Percentiles rank a stretch among this genome's conserved stretches.
Evolutionary conservation across 2,888 invertebrate species (phyloP).

Genomic region (Dusona sp.): DNA sequence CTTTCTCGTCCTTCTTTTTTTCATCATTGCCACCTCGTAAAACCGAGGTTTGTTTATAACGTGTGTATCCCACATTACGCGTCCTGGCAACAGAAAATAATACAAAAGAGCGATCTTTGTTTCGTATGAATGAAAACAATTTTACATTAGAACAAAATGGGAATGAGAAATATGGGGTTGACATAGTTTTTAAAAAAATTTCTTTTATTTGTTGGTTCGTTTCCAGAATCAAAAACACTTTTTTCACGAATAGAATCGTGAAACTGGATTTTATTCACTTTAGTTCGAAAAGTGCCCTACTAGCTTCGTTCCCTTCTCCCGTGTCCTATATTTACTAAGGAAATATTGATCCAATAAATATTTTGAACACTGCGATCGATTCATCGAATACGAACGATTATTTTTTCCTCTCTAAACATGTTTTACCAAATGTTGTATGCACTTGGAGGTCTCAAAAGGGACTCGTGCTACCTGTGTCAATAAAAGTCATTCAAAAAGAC

Average conservation of each 20-base stretch:
- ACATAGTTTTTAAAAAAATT: neutral
- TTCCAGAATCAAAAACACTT: too few relatives aligned
- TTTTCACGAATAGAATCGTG: neutral
- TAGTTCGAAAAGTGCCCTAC: neutral
- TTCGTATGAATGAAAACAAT: neutral
- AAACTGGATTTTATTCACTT: neutral
- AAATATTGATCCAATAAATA: slow-evolving; percentile 9
- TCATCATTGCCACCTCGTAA: slow-evolving; percentile 36
- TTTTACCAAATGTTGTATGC: neutral
- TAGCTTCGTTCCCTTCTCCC: neutral
- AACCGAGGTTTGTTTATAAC: slow-evolving; percentile 40
- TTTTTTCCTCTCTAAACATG: neutral
- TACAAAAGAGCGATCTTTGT: slow-evolving; percentile 29
- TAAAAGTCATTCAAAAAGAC: slow-evolving; percentile 25
- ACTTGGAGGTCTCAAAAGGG: neutral
- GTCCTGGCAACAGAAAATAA: slow-evolving; percentile 35
- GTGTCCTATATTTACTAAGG: neutral
- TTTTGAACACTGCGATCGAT: neutral
- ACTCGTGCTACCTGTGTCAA: slow-evolving; percentile 20
- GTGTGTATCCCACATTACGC: slow-evolving; percentile 31
- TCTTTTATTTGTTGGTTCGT: neutral
- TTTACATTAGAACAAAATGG: neutral
- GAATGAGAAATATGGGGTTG: neutral
- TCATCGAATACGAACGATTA: neutral
- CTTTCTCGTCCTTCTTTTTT: slow-evolving; percentile 7